phyloP scores from a whole-genome alignment of 2,797 vertebrate species.

The Galaxias olidus region DNA sequence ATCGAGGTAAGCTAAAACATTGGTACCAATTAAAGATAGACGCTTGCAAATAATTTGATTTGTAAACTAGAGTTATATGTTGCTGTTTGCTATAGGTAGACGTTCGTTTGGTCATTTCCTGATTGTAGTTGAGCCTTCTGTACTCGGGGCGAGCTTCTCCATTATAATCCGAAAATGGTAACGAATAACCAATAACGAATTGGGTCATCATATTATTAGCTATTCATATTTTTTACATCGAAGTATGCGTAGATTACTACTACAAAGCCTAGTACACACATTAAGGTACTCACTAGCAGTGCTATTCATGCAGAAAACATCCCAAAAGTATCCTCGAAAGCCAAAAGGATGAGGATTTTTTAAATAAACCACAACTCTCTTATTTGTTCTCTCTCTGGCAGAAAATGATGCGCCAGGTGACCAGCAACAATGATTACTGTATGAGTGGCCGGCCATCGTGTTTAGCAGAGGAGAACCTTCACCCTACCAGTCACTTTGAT shows the following conservation, averaged over 20 bases:
- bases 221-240: too few relatives aligned
- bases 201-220: too few relatives aligned
- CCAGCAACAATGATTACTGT: slow-evolving; percentile 87
- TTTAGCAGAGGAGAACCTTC: slow-evolving; percentile 87
- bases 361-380: background rate
- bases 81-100: background rate
- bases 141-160: too few relatives aligned
- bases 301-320: background rate
- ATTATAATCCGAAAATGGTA: too few relatives aligned
- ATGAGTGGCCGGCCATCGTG: slow-evolving; percentile 90
- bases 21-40: background rate
- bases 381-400: slow-evolving; percentile 44
- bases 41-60: background rate
- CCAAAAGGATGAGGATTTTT: background rate
- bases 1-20: slow-evolving; percentile 71
- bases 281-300: too few relatives aligned
- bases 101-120: too few relatives aligned
- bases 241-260: too few relatives aligned
- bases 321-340: background rate
- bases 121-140: too few relatives aligned
- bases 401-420: slow-evolving; percentile 98
- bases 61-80: background rate
- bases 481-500: slow-evolving; percentile 88
- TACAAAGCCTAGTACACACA: too few relatives aligned
- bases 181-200: too few relatives aligned